A percentile compares a stretch with the other conserved stretches of the same genome.
Evolutionary conservation across 2,797 vertebrate genomes (phyloP).

Genomic region (Enteromius fasciolatus): DNA sequence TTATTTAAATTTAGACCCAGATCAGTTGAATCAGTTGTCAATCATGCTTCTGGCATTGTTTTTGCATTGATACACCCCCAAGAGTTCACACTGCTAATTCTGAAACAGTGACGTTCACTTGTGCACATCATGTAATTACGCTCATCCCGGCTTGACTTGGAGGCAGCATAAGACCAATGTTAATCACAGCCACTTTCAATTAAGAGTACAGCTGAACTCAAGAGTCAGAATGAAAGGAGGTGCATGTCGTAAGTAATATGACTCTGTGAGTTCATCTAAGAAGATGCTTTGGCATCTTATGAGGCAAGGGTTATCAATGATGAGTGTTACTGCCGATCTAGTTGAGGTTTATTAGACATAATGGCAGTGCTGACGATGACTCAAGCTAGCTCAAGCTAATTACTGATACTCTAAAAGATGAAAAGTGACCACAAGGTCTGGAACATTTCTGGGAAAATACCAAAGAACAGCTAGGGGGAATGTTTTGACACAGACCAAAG

Average conservation of each 20-base stretch:
- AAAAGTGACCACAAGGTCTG: slow-evolving; percentile 67
- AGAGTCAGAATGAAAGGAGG: slow-evolving; percentile 20
- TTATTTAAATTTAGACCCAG: background rate
- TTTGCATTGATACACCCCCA: background rate
- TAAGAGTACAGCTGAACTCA: background rate
- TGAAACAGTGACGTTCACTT: background rate
- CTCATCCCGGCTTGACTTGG: background rate
- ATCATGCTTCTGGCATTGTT: too few relatives aligned
- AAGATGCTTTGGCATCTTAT: slow-evolving; percentile 25
- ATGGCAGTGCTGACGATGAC: slow-evolving; percentile 47
- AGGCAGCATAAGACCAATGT: background rate
- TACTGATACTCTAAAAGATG: slow-evolving; percentile 53
- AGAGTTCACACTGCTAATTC: background rate
- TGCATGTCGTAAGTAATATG: slow-evolving; percentile 27
- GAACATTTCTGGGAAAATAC: background rate
- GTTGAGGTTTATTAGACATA: slow-evolving; percentile 59
- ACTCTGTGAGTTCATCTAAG: slow-evolving; percentile 28
- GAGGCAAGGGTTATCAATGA: slow-evolving; percentile 41
- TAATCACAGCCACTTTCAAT: slow-evolving; percentile 26
- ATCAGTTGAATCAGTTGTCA: background rate
- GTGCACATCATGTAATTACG: background rate
- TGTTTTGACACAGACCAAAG: background rate
- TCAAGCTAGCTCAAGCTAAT: slow-evolving; percentile 27
- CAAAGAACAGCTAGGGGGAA: background rate
- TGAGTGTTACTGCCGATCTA: slow-evolving; percentile 37